Evolutionary conservation across 1,140 invertebrate genomes (phyloP), one percentile per base, ranked within the genome.

Genomic region (Psix sp.): DNA sequence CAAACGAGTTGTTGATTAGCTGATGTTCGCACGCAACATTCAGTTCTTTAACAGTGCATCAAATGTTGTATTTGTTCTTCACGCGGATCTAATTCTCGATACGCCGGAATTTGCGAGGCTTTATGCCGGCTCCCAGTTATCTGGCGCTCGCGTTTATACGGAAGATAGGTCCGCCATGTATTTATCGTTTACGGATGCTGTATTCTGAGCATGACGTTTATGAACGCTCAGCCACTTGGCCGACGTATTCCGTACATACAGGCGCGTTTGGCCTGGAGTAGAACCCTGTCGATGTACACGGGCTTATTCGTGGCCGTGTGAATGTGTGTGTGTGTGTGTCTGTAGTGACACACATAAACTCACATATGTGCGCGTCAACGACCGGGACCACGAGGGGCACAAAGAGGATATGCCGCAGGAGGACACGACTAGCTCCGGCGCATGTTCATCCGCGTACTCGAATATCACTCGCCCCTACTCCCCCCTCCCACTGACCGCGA

Each of bases 121-220:
- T 52, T 52, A 42, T 54, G 39, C 45, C 40, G 35, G 39, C 15
- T 45, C 57, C 15, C 46, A 33, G 29, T 65, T 65, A 65, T 65
- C 46, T 45, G 49, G 46, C 42, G 52, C 29, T 16, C 14, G 51
- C 39, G 52, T 24, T 40, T n/a, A n/a, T 20, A 52, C 42, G 49
- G 42, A 46, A 54, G 62, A 40, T 46, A 66, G 62, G 40, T 52
- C 24, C 40, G 35, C 42, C 26, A 15, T 54, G 49, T 56, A 66
- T 66, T 66, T 66, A 66, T 66, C 62, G 42, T 66, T 66, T 66
- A 48, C 62, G 62, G 42, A 66, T 66, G 48, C 62, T 56, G 43
- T 45, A 63, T 63, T 52, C 59, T 52, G 59, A 52, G 59, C 59
- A 63, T 63, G 59, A 63, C 59, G 48, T 63, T 63, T 63, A 63